A percentile compares a stretch with the other conserved stretches of the same genome.
Evolutionary conservation across 2,888 invertebrate species (phyloP).

Genomic region (Julus scanicus): DNA sequence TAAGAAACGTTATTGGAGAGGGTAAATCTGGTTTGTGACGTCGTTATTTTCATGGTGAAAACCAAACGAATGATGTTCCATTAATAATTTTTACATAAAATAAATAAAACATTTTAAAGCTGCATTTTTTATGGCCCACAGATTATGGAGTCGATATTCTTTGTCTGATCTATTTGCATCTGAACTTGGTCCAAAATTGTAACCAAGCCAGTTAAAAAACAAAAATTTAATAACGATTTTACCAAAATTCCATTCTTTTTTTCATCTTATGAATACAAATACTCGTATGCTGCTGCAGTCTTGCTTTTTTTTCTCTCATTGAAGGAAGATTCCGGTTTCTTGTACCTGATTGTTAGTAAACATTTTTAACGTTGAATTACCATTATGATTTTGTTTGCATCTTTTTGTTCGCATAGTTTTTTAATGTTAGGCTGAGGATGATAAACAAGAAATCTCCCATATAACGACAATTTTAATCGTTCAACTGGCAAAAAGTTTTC

Average conservation of each 20-base stretch:
- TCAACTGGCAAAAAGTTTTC: too few relatives aligned
- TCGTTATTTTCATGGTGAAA: slow-evolving; percentile 10
- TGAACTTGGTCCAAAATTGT: background rate
- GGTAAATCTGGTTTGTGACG: slow-evolving; percentile 11
- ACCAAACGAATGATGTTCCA: background rate
- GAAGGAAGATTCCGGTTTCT: slow-evolving; percentile 33
- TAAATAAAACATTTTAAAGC: slow-evolving; percentile 3
- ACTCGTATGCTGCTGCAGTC: slow-evolving; percentile 17
- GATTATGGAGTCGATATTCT: background rate
- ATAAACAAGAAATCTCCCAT: background rate
- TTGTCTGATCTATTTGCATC: background rate
- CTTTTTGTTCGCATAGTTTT: background rate
- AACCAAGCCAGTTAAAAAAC: too few relatives aligned
- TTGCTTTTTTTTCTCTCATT: slow-evolving; percentile 17
- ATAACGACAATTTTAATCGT: too few relatives aligned
- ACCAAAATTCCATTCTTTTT: background rate
- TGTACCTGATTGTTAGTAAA: slow-evolving; percentile 33
- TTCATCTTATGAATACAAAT: slow-evolving; percentile 4
- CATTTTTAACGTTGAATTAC: background rate
- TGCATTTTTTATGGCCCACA: background rate
- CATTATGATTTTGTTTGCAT: background rate
- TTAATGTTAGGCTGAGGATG: background rate
- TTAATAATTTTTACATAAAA: slow-evolving; percentile 33
- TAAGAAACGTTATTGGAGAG: background rate
- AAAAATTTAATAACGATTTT: background rate